Percentiles rank a stretch among this genome's conserved stretches.
These are phyloP conservation scores for Rhodeus uyekii DNA, from an alignment of 2,797 vertebrate species.

Conservation along the genomic window DNA sequence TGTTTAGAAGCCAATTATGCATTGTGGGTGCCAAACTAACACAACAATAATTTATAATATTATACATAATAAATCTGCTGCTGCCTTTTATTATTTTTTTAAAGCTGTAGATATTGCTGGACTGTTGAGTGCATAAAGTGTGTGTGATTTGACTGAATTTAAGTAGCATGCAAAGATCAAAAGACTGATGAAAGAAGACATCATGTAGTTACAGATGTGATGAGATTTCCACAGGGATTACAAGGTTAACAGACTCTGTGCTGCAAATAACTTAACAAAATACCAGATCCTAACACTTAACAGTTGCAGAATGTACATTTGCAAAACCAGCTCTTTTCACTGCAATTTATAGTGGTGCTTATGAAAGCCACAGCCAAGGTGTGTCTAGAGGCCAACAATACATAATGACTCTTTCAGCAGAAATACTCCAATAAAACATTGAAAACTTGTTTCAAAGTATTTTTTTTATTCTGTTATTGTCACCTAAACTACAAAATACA, in stretches of 20 bases:
- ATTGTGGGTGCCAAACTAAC: neutral
- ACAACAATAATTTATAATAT: neutral
- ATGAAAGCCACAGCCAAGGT: neutral
- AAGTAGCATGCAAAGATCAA: neutral
- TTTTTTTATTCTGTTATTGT: no score
- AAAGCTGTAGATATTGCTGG: no score
- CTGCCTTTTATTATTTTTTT: no score
- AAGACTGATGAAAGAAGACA: conserved; percentile 45
- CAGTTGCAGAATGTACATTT: neutral
- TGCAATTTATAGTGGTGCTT: neutral
- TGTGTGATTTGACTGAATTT: neutral
- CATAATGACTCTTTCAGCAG: neutral
- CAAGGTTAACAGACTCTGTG: conserved; percentile 36
- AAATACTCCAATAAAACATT: neutral
- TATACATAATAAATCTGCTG: neutral
- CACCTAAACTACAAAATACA: no score
- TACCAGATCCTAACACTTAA: neutral
- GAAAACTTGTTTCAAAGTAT: no score
- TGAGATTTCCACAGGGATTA: conserved; percentile 47
- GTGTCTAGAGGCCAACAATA: neutral
- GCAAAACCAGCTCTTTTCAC: neutral
- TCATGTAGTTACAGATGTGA: conserved; percentile 41
- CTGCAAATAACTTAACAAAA: neutral
- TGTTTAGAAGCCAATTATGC: no score
- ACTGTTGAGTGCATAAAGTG: neutral